These are phyloP conservation scores for Salvelinus namaycush DNA, from an alignment of 2,113 vertebrate species.

Conservation along the genomic window DNA sequence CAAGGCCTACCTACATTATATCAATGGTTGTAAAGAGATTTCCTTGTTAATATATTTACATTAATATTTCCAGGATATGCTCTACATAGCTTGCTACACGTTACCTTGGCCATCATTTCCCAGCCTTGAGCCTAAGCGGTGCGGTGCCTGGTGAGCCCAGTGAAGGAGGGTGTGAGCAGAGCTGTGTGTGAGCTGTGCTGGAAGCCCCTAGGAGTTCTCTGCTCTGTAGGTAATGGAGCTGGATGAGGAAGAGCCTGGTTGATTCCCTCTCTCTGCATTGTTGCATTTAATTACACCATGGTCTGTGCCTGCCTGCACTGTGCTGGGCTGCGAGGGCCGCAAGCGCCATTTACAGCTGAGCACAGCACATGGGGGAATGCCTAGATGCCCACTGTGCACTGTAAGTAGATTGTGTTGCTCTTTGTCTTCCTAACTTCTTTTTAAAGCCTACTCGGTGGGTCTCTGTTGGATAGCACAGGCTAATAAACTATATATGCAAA, in stretches of 20 bases:
- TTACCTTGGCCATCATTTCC: not conserved
- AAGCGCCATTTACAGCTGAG: constrained; percentile 62
- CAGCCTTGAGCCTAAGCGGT: not conserved
- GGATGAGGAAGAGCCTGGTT: constrained; percentile 19
- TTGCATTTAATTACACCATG: constrained; percentile 63
- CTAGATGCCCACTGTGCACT: constrained; percentile 53
- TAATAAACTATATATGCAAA: not conserved
- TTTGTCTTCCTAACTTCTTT: constrained; percentile 50
- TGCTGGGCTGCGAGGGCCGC: too few species aligned
- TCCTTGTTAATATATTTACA: too few species aligned
- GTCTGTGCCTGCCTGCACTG: constrained; percentile 51
- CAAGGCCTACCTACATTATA: too few species aligned
- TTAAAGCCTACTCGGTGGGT: constrained; percentile 47
- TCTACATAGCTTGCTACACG: too few species aligned
- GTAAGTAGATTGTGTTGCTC: constrained; percentile 58
- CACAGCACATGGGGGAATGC: constrained; percentile 65
- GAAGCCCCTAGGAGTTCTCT: not conserved
- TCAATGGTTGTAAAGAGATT: too few species aligned
- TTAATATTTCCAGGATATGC: too few species aligned
- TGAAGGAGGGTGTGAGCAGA: too few species aligned
- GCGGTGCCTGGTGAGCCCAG: not conserved
- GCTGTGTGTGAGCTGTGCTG: constrained; percentile 2
- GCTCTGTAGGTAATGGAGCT: not conserved
- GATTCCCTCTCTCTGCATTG: constrained; percentile 44
- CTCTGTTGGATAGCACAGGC: constrained; percentile 33